Conservation (phyloP, 2,888 invertebrate species). For the Bombylius discolor region DNA sequence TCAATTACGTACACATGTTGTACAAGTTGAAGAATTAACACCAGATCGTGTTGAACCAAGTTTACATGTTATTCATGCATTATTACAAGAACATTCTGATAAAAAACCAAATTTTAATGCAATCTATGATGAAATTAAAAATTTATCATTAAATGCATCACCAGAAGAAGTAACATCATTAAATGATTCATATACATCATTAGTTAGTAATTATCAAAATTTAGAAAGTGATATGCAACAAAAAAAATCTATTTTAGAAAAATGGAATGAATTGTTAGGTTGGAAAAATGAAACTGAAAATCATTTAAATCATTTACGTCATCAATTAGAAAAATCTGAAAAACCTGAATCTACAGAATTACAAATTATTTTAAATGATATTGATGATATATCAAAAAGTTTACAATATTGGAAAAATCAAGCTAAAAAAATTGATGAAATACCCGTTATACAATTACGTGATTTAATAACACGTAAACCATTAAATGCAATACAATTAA, state of each 20-base stretch:
- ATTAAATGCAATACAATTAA: slow-evolving; percentile 55
- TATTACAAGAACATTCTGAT: slow-evolving; percentile 74
- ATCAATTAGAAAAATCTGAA: slow-evolving; percentile 58
- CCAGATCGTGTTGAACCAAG: slow-evolving; percentile 69
- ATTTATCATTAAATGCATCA: slow-evolving; percentile 54
- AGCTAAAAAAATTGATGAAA: slow-evolving; percentile 53
- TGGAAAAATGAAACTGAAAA: slow-evolving; percentile 71
- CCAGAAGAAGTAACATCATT: slow-evolving; percentile 60
- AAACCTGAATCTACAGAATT: slow-evolving; percentile 59
- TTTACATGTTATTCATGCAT: slow-evolving; percentile 62
- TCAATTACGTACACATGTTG: slow-evolving; percentile 54
- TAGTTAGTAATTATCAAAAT: slow-evolving; percentile 65
- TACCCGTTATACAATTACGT: slow-evolving; percentile 52
- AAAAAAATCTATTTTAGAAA: slow-evolving; percentile 61
- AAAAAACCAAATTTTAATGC: slow-evolving; percentile 64
- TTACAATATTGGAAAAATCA: slow-evolving; percentile 57
- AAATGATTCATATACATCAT: slow-evolving; percentile 59
- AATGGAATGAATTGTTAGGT: slow-evolving; percentile 69
- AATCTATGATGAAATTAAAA: slow-evolving; percentile 73
- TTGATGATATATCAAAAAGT: slow-evolving; percentile 53
- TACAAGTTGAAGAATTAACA: slow-evolving; percentile 66
- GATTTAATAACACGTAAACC: slow-evolving; percentile 58
- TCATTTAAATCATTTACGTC: slow-evolving; percentile 66
- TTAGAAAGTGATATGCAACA: slow-evolving; percentile 60
- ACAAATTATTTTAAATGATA: slow-evolving; percentile 53